A percentile compares a stretch with the other conserved stretches of the same genome.
phyloP scores from a whole-genome alignment of 2,888 invertebrate genomes.

The Eustalomyia histrio region DNA sequence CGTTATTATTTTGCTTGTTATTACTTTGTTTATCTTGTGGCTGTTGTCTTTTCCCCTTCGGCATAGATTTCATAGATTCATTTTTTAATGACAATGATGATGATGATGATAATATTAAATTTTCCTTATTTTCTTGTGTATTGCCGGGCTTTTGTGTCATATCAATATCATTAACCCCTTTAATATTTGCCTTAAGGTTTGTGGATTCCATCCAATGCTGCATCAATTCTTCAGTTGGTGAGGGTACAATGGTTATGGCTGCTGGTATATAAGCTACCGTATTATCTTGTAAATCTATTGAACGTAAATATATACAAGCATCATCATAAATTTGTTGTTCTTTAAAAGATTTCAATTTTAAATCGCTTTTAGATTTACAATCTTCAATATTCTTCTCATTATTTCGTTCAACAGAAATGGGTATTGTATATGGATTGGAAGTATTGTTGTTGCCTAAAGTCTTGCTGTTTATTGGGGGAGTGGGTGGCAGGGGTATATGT shows the following conservation, averaged over 20 bases:
- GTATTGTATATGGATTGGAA: constrained; percentile 54
- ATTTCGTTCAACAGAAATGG: constrained; percentile 66
- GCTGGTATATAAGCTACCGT: constrained; percentile 70
- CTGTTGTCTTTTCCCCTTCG: background rate
- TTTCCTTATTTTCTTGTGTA: constrained; percentile 38
- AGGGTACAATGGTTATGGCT: constrained; percentile 69
- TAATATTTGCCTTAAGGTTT: constrained; percentile 54
- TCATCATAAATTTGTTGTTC: constrained; percentile 73
- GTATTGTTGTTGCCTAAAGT: too few relatives aligned
- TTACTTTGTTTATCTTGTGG: constrained; percentile 17
- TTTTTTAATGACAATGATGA: constrained; percentile 1
- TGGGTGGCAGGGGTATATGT: constrained; percentile 67
- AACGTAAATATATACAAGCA: constrained; percentile 73
- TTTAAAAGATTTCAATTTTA: constrained; percentile 42
- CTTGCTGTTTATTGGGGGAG: background rate
- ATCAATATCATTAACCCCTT: constrained; percentile 43
- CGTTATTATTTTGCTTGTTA: constrained; percentile 1
- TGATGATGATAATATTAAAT: constrained; percentile 37
- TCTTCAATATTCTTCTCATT: constrained; percentile 3
- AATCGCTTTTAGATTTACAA: constrained; percentile 3
- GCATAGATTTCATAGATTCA: constrained; percentile 25
- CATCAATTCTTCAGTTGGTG: constrained; percentile 67
- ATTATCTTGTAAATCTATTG: constrained; percentile 72
- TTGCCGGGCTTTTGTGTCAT: background rate
- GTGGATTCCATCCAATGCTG: constrained; percentile 66